A percentile compares a stretch with the other conserved stretches of the same genome.
Evolutionary conservation across 1,140 invertebrate species (phyloP).

Genomic region (Cydia pomonella): DNA sequence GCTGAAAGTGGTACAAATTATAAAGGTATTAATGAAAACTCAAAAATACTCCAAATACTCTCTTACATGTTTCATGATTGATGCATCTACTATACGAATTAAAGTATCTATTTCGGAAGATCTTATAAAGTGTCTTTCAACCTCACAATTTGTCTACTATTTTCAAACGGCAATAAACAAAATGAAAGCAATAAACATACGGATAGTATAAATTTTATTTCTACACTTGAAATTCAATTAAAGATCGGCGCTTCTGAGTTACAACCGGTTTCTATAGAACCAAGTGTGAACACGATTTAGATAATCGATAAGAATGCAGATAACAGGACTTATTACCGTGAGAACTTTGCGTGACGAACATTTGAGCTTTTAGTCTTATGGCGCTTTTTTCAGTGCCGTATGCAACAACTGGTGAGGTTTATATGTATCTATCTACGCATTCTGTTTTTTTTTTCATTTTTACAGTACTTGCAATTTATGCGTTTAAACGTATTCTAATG

Average conservation of each 20-base stretch:
- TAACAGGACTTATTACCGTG: constrained; percentile 30
- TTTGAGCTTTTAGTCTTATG: background rate
- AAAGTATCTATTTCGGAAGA: background rate
- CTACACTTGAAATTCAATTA: constrained; percentile 25
- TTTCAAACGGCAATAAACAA: constrained; percentile 5
- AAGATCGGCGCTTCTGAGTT: constrained; percentile 17
- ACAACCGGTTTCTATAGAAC: constrained; percentile 10
- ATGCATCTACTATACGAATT: background rate
- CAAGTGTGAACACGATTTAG: constrained; percentile 24
- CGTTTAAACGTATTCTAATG: too few relatives aligned
- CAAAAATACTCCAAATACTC: too few relatives aligned
- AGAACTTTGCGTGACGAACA: background rate
- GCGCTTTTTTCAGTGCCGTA: background rate
- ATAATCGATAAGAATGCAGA: constrained; percentile 25
- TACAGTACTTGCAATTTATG: too few relatives aligned
- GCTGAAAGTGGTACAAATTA: too few relatives aligned
- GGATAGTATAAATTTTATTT: constrained; percentile 25
- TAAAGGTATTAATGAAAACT: too few relatives aligned
- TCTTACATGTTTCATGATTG: too few relatives aligned
- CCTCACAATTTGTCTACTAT: background rate
- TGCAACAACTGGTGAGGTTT: background rate
- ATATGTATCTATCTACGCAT: background rate
- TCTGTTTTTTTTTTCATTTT: too few relatives aligned
- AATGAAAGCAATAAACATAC: constrained; percentile 17
- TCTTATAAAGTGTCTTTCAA: background rate